Evolutionary conservation across 2,797 vertebrate species (phyloP).

Genomic region (Melanotaenia boesemani): DNA sequence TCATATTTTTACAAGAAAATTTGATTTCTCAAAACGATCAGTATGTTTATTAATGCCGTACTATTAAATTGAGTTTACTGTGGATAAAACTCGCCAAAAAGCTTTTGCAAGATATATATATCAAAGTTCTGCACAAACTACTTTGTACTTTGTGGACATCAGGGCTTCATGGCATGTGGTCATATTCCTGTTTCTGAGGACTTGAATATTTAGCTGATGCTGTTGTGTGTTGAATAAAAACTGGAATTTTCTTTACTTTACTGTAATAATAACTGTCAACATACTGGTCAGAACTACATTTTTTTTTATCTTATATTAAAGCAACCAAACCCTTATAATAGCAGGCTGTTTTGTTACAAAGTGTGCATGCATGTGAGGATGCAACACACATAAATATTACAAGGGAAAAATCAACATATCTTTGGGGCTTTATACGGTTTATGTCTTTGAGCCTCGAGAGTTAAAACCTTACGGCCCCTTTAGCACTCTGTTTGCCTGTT

Average conservation of each 20-base stretch:
- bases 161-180: too few species aligned
- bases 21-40: background rate
- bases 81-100: background rate
- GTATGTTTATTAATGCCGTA: background rate
- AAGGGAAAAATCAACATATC: conserved; percentile 17
- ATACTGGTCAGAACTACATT: background rate
- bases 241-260: background rate
- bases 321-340: background rate
- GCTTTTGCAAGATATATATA: too few species aligned
- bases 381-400: conserved; percentile 2
- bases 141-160: background rate
- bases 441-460: conserved; percentile 36
- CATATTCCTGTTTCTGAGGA: background rate
- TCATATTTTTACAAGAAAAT: background rate
- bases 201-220: background rate
- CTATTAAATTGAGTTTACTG: background rate
- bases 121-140: too few species aligned
- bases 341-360: background rate
- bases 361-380: background rate
- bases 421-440: conserved; percentile 22
- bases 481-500: conserved; percentile 56
- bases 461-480: conserved; percentile 54
- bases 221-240: background rate
- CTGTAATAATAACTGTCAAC: background rate
- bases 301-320: background rate